phyloP scores from a whole-genome alignment of 2,888 invertebrate genomes.

The Drosophila falleni region DNA sequence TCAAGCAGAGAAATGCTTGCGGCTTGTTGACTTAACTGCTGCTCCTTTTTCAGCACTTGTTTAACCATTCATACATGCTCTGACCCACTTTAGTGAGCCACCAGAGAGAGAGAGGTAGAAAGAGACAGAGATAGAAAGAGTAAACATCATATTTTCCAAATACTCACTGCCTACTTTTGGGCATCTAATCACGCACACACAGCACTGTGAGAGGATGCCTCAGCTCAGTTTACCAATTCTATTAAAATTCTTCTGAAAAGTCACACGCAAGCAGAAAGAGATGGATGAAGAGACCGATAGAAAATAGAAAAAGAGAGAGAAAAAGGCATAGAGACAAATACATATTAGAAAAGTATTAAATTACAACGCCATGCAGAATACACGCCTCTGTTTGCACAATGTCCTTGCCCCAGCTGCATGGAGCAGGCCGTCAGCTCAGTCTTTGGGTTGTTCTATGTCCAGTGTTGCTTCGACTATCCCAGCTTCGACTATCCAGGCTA shows the following conservation, averaged over 20 bases:
- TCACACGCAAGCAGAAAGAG: conserved; percentile 51
- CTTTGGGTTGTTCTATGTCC: conserved; percentile 15
- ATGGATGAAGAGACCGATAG: neutral
- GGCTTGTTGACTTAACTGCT: conserved; percentile 54
- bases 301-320: too few species aligned
- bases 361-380: conserved; percentile 61
- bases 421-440: conserved; percentile 5
- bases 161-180: conserved; percentile 62
- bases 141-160: conserved; percentile 59
- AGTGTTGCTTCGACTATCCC: conserved; percentile 18
- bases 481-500: conserved; percentile 40
- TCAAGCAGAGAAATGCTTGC: conserved; percentile 31
- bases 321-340: conserved; percentile 53
- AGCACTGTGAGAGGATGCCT: conserved; percentile 10
- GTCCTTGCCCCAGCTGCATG: conserved; percentile 51
- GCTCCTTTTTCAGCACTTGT: conserved; percentile 28
- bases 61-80: conserved; percentile 36
- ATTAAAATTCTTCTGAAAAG: conserved; percentile 76
- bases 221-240: conserved; percentile 78
- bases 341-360: conserved; percentile 80
- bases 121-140: neutral
- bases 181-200: conserved; percentile 65
- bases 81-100: conserved; percentile 28
- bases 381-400: conserved; percentile 77
- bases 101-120: neutral